Conservation (phyloP, 2,888 invertebrate genomes). For the Iphiclides podalirius region DNA sequence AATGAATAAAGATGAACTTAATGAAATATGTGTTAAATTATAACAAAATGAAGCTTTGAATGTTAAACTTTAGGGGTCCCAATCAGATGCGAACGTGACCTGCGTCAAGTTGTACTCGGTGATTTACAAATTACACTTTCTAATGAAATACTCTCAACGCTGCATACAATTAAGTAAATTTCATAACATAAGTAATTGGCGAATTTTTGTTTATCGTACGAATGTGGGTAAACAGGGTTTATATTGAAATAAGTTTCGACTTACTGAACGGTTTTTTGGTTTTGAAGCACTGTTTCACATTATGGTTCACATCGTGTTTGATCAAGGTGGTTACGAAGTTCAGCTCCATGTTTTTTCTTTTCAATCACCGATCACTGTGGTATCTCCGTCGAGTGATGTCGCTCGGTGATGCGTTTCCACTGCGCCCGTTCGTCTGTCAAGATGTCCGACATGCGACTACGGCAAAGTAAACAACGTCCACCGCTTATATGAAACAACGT, state of each 20-base stretch:
- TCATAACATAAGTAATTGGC: not conserved
- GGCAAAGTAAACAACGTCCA: constrained; percentile 50
- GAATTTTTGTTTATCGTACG: not conserved
- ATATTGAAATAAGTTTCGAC: constrained; percentile 31
- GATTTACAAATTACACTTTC: not conserved
- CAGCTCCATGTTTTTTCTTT: constrained; percentile 53
- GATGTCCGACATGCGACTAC: constrained; percentile 46
- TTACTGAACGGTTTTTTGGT: constrained; percentile 72
- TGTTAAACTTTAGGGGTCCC: not conserved
- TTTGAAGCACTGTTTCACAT: constrained; percentile 74
- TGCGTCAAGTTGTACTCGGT: not conserved
- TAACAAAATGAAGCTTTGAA: not conserved
- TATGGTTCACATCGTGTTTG: constrained; percentile 74
- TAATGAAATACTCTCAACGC: not conserved
- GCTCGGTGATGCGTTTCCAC: not conserved
- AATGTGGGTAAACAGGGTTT: not conserved
- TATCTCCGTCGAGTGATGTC: not conserved
- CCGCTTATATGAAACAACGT: constrained; percentile 52
- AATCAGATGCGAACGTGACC: not conserved
- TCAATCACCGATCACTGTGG: constrained; percentile 25
- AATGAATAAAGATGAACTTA: too few relatives aligned
- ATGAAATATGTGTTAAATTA: too few relatives aligned
- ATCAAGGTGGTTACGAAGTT: constrained; percentile 68
- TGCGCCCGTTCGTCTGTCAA: constrained; percentile 35
- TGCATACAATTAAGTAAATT: not conserved